Percentiles rank a stretch among this genome's conserved stretches.
phyloP scores from a whole-genome alignment of 2,888 invertebrate genomes.

The Lamellibrachia satsuma region DNA sequence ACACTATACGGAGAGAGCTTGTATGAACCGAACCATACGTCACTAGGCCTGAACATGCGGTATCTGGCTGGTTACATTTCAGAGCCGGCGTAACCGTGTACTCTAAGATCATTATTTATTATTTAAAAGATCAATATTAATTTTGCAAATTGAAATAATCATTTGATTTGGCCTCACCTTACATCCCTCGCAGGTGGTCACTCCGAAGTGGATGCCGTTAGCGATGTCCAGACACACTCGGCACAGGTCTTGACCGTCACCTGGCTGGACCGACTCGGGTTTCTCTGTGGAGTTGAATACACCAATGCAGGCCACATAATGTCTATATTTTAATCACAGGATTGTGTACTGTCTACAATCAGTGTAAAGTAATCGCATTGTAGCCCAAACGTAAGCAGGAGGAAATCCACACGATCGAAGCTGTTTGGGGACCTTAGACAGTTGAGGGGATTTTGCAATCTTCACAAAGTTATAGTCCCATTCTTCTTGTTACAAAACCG shows the following conservation, averaged over 20 bases:
- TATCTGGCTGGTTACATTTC: not conserved
- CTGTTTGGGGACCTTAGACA: too few species aligned
- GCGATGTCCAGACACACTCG: slow-evolving; percentile 62
- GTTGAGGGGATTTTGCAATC: too few species aligned
- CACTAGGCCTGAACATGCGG: not conserved
- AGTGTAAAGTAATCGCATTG: too few species aligned
- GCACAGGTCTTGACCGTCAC: slow-evolving; percentile 59
- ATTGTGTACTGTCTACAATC: too few species aligned
- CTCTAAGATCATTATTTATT: not conserved
- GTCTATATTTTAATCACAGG: not conserved
- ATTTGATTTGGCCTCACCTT: slow-evolving; percentile 43
- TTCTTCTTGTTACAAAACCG: too few species aligned
- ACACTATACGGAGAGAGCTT: not conserved
- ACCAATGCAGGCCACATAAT: not conserved
- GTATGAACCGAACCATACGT: not conserved
- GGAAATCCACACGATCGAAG: too few species aligned
- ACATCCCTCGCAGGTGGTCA: slow-evolving; percentile 62
- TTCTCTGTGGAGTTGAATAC: slow-evolving; percentile 49
- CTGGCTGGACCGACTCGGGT: slow-evolving; percentile 58
- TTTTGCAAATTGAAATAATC: not conserved
- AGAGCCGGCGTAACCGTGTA: not conserved
- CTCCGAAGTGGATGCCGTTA: slow-evolving; percentile 63
- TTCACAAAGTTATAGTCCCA: too few species aligned
- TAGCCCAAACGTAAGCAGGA: too few species aligned
- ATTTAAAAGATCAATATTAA: not conserved